Percentiles rank a stretch among this genome's conserved stretches.
Conservation (phyloP, 2,888 invertebrate genomes). For the Xestia sexstrigata region DNA sequence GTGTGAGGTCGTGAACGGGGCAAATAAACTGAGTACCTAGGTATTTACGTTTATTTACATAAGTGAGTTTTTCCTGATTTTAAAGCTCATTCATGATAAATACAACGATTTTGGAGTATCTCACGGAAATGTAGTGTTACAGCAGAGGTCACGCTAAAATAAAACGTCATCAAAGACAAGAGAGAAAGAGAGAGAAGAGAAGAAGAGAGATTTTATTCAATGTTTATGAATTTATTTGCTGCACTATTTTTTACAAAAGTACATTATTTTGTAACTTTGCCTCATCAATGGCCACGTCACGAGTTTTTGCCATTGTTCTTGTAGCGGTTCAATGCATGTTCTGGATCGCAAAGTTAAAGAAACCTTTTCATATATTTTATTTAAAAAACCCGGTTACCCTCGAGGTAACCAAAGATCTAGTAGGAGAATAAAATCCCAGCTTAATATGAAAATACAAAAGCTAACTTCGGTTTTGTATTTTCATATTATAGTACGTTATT, state of each 20-base stretch:
- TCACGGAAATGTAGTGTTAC: not conserved
- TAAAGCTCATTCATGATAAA: not conserved
- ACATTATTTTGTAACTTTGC: not conserved
- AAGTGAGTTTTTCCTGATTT: not conserved
- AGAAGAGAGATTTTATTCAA: not conserved
- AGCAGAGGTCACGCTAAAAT: not conserved
- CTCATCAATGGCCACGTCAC: not conserved
- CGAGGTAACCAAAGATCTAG: not conserved
- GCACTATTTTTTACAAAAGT: not conserved
- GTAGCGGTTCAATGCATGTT: not conserved
- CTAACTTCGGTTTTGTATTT: not conserved
- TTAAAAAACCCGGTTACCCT: not conserved
- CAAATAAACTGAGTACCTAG: not conserved
- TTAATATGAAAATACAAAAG: too few species aligned
- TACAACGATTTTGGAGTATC: constrained; percentile 1
- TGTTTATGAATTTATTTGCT: not conserved
- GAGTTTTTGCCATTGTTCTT: not conserved
- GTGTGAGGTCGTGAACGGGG: not conserved
- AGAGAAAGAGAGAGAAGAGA: too few species aligned
- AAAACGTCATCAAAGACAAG: not conserved
- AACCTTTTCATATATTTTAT: not conserved
- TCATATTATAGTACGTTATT: too few species aligned
- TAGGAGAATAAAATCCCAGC: not conserved
- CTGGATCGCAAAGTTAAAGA: not conserved
- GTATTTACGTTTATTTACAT: not conserved